Evolutionary conservation across 2,113 vertebrate genomes (phyloP).

Genomic region (Odocoileus virginianus): DNA sequence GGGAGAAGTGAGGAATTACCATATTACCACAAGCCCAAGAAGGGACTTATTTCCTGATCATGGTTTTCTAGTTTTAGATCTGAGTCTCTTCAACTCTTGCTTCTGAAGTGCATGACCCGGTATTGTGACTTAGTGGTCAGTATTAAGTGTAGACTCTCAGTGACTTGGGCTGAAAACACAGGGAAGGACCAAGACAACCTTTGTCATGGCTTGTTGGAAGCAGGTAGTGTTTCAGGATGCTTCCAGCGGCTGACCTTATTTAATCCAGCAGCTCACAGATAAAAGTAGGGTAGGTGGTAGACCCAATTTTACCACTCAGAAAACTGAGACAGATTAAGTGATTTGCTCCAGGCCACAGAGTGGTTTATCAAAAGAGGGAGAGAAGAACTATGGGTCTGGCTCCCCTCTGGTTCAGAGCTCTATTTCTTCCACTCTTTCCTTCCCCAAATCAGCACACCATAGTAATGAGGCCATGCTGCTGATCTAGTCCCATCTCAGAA

Average conservation of each 20-base stretch:
- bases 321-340: constrained; percentile 27
- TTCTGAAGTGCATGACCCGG: not conserved
- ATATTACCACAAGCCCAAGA: not conserved
- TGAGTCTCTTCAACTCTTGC: not conserved
- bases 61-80: not conserved
- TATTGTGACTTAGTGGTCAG: not conserved
- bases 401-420: not conserved
- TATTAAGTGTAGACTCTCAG: not conserved
- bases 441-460: not conserved
- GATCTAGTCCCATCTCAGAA: not conserved
- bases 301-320: not conserved
- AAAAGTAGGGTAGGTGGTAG: not conserved
- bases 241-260: not conserved
- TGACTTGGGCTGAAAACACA: not conserved
- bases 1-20: not conserved
- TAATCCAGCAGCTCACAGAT: not conserved
- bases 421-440: not conserved
- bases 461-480: not conserved
- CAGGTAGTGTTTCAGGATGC: not conserved
- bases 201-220: not conserved
- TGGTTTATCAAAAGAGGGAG: not conserved
- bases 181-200: not conserved
- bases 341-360: not conserved
- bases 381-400: not conserved
- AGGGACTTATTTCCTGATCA: not conserved